Evolutionary conservation across 1,140 invertebrate species (phyloP).

Genomic region (Diuraphis noxia): DNA sequence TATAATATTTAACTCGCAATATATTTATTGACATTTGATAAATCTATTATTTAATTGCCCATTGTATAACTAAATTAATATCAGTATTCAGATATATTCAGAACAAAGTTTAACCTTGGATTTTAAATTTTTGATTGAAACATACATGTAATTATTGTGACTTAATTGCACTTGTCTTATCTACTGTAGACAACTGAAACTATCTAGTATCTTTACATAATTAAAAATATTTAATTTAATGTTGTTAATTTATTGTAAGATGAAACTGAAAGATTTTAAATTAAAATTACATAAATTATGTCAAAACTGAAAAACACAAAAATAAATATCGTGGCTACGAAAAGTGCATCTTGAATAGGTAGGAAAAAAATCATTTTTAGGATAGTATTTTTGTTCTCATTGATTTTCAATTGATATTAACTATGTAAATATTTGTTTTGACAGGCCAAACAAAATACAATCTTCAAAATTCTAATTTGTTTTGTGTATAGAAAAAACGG

Average conservation of each 20-base stretch:
- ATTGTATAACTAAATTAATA: conserved; percentile 13
- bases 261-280: background rate
- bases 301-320: background rate
- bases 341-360: no score
- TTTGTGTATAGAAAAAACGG: background rate
- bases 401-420: conserved; percentile 6
- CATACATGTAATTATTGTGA: background rate
- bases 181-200: background rate
- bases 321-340: background rate
- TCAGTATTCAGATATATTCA: background rate
- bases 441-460: background rate
- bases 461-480: background rate
- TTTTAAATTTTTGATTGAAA: conserved; percentile 29
- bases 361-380: background rate
- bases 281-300: background rate
- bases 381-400: background rate
- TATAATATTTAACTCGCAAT: background rate
- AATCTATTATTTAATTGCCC: background rate
- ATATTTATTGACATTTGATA: background rate
- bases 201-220: background rate
- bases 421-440: conserved; percentile 11
- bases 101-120: conserved; percentile 14
- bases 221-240: background rate
- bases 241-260: no score
- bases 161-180: conserved; percentile 30